These are phyloP conservation scores for Drosophila subquinaria DNA, from an alignment of 2,888 invertebrate species.

Conservation along the genomic window DNA sequence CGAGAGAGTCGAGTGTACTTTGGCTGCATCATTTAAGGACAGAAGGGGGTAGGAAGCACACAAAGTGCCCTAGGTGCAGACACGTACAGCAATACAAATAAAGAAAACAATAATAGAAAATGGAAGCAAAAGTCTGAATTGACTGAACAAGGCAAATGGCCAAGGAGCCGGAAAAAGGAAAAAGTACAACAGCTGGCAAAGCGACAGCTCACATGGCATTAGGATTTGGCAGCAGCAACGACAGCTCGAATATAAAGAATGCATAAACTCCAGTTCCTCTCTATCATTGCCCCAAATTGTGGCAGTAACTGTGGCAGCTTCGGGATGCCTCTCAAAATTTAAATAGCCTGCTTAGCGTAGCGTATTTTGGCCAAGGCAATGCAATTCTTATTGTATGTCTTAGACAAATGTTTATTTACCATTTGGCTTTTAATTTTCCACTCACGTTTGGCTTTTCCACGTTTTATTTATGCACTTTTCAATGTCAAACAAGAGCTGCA, in stretches of 20 bases:
- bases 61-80: slow-evolving; percentile 77
- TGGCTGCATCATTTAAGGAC: slow-evolving; percentile 12
- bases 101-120: slow-evolving; percentile 80
- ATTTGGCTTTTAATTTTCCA: slow-evolving; percentile 59
- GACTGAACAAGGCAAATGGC: slow-evolving; percentile 35
- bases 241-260: neutral
- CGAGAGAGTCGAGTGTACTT: slow-evolving; percentile 39
- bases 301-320: neutral
- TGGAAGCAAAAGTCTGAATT: slow-evolving; percentile 58
- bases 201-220: slow-evolving; percentile 40
- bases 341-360: slow-evolving; percentile 12
- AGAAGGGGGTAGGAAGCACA: slow-evolving; percentile 7
- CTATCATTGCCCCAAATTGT: neutral
- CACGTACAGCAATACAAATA: slow-evolving; percentile 78
- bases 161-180: slow-evolving; percentile 41
- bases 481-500: slow-evolving; percentile 15
- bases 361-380: slow-evolving; percentile 51
- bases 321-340: neutral
- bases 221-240: slow-evolving; percentile 29
- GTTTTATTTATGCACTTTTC: slow-evolving; percentile 53
- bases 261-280: neutral
- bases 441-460: slow-evolving; percentile 62
- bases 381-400: slow-evolving; percentile 42
- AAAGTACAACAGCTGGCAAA: slow-evolving; percentile 54
- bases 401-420: slow-evolving; percentile 67